phyloP scores from a whole-genome alignment of 2,797 vertebrate genomes.

The Acipenser ruthenus region DNA sequence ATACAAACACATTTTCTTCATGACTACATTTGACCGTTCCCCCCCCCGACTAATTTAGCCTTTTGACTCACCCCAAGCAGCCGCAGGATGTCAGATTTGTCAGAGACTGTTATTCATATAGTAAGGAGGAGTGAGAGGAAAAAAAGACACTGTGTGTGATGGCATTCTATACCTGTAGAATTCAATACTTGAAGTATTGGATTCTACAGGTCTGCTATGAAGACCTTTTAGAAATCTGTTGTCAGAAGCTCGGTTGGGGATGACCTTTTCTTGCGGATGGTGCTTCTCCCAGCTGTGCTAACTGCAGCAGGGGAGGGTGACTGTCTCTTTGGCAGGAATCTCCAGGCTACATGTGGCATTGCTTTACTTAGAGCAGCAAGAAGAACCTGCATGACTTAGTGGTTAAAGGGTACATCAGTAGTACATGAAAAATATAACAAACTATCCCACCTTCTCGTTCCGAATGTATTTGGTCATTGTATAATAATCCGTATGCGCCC shows the following conservation, averaged over 20 bases:
- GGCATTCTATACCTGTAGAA: conserved; percentile 22
- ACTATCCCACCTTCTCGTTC: too few relatives aligned
- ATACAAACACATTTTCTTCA: too few relatives aligned
- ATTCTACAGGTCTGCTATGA: conserved; percentile 32
- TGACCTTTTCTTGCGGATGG: conserved; percentile 38
- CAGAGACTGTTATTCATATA: conserved; percentile 19
- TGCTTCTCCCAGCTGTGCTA: conserved; percentile 37
- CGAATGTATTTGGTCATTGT: too few relatives aligned
- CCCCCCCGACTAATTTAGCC: neutral
- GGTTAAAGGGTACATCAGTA: too few relatives aligned
- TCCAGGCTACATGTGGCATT: neutral
- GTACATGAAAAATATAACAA: too few relatives aligned
- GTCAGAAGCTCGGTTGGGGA: conserved; percentile 29
- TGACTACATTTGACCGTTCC: too few relatives aligned
- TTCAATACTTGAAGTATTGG: conserved; percentile 10
- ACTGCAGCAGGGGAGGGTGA: conserved; percentile 26
- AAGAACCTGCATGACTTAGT: neutral
- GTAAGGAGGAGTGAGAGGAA: too few relatives aligned
- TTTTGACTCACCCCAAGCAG: neutral
- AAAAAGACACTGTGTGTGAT: conserved; percentile 26
- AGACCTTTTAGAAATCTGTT: conserved; percentile 37
- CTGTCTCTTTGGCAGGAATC: conserved; percentile 8
- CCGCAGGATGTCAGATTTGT: conserved; percentile 7
- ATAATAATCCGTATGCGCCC: too few relatives aligned
- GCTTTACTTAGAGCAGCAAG: neutral